These are phyloP conservation scores for Limenitis arthemis DNA, from an alignment of 2,888 invertebrate species.

Conservation along the genomic window DNA sequence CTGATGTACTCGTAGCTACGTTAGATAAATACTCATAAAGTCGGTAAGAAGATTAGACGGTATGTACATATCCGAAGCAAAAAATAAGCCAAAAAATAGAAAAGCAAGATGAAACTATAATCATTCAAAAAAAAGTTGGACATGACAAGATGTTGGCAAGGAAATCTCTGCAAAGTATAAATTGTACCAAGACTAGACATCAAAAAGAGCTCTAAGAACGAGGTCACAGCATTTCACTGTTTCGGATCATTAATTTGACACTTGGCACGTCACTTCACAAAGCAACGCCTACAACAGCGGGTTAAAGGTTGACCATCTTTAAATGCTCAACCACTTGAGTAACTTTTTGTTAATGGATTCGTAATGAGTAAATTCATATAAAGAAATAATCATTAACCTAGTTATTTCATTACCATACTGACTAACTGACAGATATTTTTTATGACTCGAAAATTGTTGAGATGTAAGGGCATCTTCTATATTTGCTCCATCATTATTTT, in stretches of 20 bases:
- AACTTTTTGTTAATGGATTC: conserved; percentile 52
- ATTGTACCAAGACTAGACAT: conserved; percentile 28
- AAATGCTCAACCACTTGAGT: conserved; percentile 41
- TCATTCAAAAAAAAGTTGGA: neutral
- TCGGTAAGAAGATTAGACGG: too few species aligned
- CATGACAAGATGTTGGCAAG: conserved; percentile 5
- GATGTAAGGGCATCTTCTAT: too few species aligned
- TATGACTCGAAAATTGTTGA: neutral
- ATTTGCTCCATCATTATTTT: neutral
- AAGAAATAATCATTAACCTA: conserved; percentile 24
- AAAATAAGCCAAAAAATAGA: neutral
- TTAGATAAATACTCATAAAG: too few species aligned
- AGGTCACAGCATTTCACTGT: conserved; percentile 47
- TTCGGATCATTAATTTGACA: conserved; percentile 68
- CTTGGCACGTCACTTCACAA: conserved; percentile 55
- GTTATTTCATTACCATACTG: conserved; percentile 18
- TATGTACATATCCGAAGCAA: neutral
- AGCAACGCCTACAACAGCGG: conserved; percentile 54
- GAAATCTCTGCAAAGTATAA: conserved; percentile 4
- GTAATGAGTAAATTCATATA: conserved; percentile 43
- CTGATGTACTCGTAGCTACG: too few species aligned
- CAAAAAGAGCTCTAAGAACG: conserved; percentile 33
- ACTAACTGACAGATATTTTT: conserved; percentile 9
- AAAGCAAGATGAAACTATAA: neutral
- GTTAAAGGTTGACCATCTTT: conserved; percentile 59